Evolutionary conservation across 1,140 invertebrate genomes (phyloP).

Genomic region (Pseudachorutes palmiensis): DNA sequence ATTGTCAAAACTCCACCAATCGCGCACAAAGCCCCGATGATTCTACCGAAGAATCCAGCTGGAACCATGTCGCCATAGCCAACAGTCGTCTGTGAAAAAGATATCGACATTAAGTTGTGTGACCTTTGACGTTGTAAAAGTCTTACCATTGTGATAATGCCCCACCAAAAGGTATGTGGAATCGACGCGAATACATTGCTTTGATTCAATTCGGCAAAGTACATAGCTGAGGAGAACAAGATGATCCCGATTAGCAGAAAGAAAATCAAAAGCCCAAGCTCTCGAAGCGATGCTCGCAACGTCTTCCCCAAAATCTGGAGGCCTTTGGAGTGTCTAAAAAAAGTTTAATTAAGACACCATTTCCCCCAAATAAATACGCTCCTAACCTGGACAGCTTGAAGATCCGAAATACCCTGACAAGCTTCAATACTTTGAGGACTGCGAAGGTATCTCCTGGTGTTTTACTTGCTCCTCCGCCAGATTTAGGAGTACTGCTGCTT

Average conservation of each 20-base stretch:
- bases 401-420: slow-evolving; percentile 50
- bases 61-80: slow-evolving; percentile 84
- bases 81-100: slow-evolving; percentile 51
- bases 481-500: no score
- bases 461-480: not conserved
- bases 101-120: not conserved
- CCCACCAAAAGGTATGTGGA: not conserved
- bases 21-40: slow-evolving; percentile 79
- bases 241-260: slow-evolving; percentile 52
- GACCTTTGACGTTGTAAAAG: not conserved
- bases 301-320: slow-evolving; percentile 52
- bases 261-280: slow-evolving; percentile 28
- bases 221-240: slow-evolving; percentile 59
- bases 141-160: not conserved
- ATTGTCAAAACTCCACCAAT: slow-evolving; percentile 84
- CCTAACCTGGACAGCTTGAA: slow-evolving; percentile 48
- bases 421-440: slow-evolving; percentile 47
- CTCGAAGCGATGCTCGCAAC: slow-evolving; percentile 50
- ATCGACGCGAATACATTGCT: not conserved
- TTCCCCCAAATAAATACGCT: slow-evolving; percentile 30
- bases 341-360: not conserved
- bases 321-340: slow-evolving; percentile 40
- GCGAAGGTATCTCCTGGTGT: slow-evolving; percentile 40
- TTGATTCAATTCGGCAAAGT: slow-evolving; percentile 52
- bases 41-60: slow-evolving; percentile 80